Conservation (phyloP, 2,888 invertebrate genomes). For the Acanthosepion esculentum region DNA sequence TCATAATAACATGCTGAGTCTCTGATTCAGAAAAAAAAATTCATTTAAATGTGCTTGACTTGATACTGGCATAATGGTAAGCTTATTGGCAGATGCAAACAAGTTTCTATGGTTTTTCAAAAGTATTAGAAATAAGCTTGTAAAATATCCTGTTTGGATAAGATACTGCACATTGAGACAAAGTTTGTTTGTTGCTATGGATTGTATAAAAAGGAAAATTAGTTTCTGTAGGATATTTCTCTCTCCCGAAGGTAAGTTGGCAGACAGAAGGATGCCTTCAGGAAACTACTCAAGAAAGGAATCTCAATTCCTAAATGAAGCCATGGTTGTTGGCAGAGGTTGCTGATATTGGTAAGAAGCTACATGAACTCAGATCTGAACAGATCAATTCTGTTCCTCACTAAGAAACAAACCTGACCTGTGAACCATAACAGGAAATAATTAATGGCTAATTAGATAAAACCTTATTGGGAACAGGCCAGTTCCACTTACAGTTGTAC, state of each 20-base stretch:
- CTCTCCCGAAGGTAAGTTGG: neutral
- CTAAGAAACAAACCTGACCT: neutral
- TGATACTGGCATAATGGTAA: too few relatives aligned
- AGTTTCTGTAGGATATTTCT: neutral
- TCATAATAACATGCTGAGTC: too few relatives aligned
- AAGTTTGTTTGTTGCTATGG: neutral
- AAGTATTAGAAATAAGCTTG: neutral
- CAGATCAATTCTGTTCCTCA: neutral
- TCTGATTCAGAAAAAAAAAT: too few relatives aligned
- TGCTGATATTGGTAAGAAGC: neutral
- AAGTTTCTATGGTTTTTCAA: neutral
- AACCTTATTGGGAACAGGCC: neutral
- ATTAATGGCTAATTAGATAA: constrained; percentile 33
- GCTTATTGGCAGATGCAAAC: neutral
- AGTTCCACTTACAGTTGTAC: neutral
- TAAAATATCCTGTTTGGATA: neutral
- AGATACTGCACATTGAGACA: neutral
- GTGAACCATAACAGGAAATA: constrained; percentile 4
- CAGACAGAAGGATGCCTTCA: neutral
- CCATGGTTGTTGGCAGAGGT: neutral
- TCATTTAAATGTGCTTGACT: too few relatives aligned
- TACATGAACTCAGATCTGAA: neutral
- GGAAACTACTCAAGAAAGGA: neutral
- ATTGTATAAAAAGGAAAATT: neutral
- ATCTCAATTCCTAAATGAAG: neutral